Conservation (phyloP, 1,140 invertebrate genomes). For the Antheraea mylitta region DNA sequence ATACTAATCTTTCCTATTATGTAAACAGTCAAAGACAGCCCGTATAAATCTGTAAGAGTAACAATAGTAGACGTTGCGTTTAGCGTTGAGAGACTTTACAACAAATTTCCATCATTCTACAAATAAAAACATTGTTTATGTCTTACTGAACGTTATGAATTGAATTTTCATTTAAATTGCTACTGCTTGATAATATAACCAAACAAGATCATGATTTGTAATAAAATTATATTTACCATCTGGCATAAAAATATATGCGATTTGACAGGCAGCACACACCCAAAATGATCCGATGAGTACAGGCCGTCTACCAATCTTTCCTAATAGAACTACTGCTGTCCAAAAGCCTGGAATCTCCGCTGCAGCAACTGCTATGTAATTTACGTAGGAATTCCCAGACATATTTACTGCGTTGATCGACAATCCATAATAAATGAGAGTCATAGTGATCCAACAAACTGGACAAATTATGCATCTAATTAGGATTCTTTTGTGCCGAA, state of each 20-base stretch:
- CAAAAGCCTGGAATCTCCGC: slow-evolving; percentile 86
- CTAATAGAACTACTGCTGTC: slow-evolving; percentile 56
- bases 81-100: too few species aligned
- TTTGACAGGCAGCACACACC: slow-evolving; percentile 82
- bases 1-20: slow-evolving; percentile 83
- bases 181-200: too few species aligned
- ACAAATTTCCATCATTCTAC: too few species aligned
- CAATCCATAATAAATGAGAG: slow-evolving; percentile 84
- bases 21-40: slow-evolving; percentile 73
- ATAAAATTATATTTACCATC: slow-evolving; percentile 52
- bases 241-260: slow-evolving; percentile 83
- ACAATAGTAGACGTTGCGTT: too few species aligned
- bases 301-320: slow-evolving; percentile 58
- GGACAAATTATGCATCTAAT: slow-evolving; percentile 81
- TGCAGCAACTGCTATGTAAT: slow-evolving; percentile 82
- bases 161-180: too few species aligned
- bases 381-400: slow-evolving; percentile 82
- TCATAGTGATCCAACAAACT: slow-evolving; percentile 84
- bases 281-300: slow-evolving; percentile 86
- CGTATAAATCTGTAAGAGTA: slow-evolving; percentile 31
- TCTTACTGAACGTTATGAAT: too few species aligned
- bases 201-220: too few species aligned
- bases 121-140: too few species aligned
- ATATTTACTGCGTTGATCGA: slow-evolving; percentile 82
- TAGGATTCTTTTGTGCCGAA: slow-evolving; percentile 76